Evolutionary conservation across 2,888 invertebrate genomes (phyloP).

Genomic region (Halictus ligatus): DNA sequence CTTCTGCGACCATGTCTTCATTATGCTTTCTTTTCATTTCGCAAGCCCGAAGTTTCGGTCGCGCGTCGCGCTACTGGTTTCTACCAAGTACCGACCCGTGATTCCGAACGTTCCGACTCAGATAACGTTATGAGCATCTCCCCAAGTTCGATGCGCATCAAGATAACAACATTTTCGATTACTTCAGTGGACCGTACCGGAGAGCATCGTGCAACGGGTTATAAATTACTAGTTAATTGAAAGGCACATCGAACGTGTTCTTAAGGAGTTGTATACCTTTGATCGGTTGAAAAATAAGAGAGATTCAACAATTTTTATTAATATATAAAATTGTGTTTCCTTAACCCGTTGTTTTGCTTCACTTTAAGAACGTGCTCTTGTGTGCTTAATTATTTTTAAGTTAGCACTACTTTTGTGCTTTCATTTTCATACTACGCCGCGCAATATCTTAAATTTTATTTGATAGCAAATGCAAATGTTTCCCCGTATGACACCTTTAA

Average conservation of each 20-base stretch:
- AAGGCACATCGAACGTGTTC: not conserved
- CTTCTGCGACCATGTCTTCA: conserved; percentile 16
- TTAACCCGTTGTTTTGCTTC: too few relatives aligned
- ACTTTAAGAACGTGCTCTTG: too few relatives aligned
- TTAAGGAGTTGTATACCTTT: not conserved
- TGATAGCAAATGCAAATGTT: too few relatives aligned
- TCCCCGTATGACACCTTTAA: too few relatives aligned
- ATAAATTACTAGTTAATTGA: not conserved
- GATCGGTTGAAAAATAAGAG: not conserved
- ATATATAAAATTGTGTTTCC: too few relatives aligned
- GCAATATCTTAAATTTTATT: too few relatives aligned
- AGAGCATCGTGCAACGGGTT: not conserved
- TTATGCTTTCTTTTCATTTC: conserved; percentile 18
- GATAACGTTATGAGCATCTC: not conserved
- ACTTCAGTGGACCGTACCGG: not conserved
- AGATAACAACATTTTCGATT: not conserved
- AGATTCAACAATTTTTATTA: not conserved
- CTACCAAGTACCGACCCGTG: not conserved
- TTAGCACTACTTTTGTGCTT: too few relatives aligned
- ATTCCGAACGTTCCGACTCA: not conserved
- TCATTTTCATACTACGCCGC: too few relatives aligned
- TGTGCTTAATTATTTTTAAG: too few relatives aligned
- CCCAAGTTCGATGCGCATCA: not conserved
- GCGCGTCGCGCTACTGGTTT: conserved; percentile 5
- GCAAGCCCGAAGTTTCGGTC: conserved; percentile 23